Conservation (phyloP, 2,113 vertebrate species). For the Gambusia affinis region DNA sequence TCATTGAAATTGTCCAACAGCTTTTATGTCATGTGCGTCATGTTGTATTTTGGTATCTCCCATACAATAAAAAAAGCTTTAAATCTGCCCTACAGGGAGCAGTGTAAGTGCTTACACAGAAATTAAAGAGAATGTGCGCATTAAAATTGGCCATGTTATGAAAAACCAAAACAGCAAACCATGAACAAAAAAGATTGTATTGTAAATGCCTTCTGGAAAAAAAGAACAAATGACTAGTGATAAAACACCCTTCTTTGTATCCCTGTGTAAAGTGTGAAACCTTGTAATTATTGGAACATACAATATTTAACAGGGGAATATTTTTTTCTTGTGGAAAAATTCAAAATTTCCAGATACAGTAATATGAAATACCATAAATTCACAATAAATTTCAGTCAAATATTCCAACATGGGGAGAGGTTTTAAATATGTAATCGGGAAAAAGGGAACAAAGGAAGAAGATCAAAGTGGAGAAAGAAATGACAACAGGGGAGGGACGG, state of each 20-base stretch:
- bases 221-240: not conserved
- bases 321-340: not conserved
- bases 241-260: slow-evolving; percentile 5
- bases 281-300: not conserved
- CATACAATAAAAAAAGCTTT: slow-evolving; percentile 14
- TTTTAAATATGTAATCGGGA: not conserved
- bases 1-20: slow-evolving; percentile 1
- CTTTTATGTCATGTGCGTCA: not conserved
- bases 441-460: not conserved
- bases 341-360: not conserved
- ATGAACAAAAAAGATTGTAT: slow-evolving; percentile 2
- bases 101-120: not conserved
- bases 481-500: not conserved
- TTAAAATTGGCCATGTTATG: not conserved
- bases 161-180: slow-evolving; percentile 40
- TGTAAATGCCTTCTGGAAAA: slow-evolving; percentile 2
- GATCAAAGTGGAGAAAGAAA: not conserved
- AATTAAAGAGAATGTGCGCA: not conserved
- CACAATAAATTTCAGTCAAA: not conserved
- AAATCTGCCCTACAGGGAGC: not conserved
- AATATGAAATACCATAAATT: not conserved
- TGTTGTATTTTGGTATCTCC: not conserved
- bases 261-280: slow-evolving; percentile 5
- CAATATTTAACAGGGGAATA: not conserved
- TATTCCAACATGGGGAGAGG: not conserved